Evolutionary conservation across 2,113 vertebrate genomes (phyloP), one percentile per base, ranked within the genome.

Genomic region (Mionectes macconnelli): DNA sequence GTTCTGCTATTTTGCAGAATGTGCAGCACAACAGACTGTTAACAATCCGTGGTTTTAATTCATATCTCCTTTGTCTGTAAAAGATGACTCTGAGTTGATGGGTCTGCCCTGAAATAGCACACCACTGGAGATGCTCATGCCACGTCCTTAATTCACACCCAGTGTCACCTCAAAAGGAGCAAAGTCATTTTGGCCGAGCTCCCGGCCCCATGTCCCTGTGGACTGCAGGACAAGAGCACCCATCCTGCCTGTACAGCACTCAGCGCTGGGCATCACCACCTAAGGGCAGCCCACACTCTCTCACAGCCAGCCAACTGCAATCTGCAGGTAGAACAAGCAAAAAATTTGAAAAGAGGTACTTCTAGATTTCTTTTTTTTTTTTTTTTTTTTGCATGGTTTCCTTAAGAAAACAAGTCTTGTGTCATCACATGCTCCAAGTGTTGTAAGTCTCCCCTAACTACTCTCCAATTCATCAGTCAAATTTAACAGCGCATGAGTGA

Each of bases 401-500:
- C 82, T 82, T 60, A 76, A 73, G 90, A 49, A 93, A 93, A 82
- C 25, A 56, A 79, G 40, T 35, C 44, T 45, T 80, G 50, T 62
- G 70, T 67, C 47, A 69, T 83, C 74, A 52, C 6, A 0, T 57
- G 87, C 53, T 68, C 83, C 76, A 42, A 31, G 7, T 52, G 75
- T 66, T 92, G 75, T 69, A 90, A 94, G 72, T 63, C 90, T 95
- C 81, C 60, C 52, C 80, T 92, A 79, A 90, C 94, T 92, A 86
- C 76, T 39, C 80, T 80, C 64, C 12, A 2, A 52, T 52, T 78
- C 90, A 84, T 60, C 55, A 93, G 92, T 81, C 83, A 84, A 74
- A 96, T 74, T 77, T 76, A 70, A 74, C 64, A 70, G 79, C 2
- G 0, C n/a, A 42, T 93, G 94, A 97, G 52, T 89, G 93, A 87